Base-by-base conservation (phyloP, 1,140 invertebrate species). In the Zaprionus inermis region DNA sequence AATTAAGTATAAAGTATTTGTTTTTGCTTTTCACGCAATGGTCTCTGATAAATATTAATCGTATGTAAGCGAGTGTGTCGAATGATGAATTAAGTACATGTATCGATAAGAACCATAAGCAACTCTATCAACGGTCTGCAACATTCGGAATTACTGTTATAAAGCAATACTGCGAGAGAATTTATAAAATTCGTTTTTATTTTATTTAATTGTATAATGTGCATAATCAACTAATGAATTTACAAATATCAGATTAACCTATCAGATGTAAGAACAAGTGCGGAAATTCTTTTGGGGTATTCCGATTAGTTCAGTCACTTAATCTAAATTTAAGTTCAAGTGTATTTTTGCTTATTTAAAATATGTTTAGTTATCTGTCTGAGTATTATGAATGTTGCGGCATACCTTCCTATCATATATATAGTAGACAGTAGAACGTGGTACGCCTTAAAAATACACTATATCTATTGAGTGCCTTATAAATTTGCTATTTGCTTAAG, bases 1-100 rank as follows among this genome's bases (percentile, higher is more conserved):
- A 44, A 32, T 16, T 18, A 6, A 18, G 5, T 63, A 70, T 51
- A 56, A 61, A 73, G 24, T 28, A 46, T 46, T 38, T 2, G 14
- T 38, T 38, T 9, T 16, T 44, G n/a, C 38, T 16, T 10, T 44
- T 32, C 4, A 10, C 30, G 14, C 18, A 49, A 20, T 20, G 18
- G 44, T 46, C 10, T 46, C 1, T 46, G 9, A 20, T 20, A 49
- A 49, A 44, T 11, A 44, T 12, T 20, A 22, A 22, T 49, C 36
- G 20, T 20, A 5, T 16, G n/a, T 20, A 16, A 11, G 44, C 18
- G 10, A 20, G 5, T 20, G 1, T 49, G 44, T 20, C 44, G 44
- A 49, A 49, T 49, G 44, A 22, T 18, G 20, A 49, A 49, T 22
- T 20, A 49, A 49, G n/a, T 22, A 49, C 18, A 22, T 49, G 11